phyloP scores from a whole-genome alignment of 2,113 vertebrate species.

The Brienomyrus brachyistius region DNA sequence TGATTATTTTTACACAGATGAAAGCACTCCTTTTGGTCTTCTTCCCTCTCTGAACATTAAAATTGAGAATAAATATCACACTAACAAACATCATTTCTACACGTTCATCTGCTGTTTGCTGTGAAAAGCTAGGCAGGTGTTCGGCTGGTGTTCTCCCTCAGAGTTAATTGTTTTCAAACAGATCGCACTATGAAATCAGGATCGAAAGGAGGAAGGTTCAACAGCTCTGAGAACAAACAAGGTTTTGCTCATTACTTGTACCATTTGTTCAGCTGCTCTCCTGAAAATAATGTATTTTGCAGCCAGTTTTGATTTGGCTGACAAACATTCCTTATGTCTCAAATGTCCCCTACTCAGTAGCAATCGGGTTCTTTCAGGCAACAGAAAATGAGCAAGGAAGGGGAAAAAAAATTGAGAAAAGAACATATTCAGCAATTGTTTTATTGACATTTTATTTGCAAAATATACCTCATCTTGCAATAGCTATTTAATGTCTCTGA shows the following conservation, averaged over 20 bases:
- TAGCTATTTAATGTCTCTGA: constrained; percentile 7
- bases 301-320: not conserved
- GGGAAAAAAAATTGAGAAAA: constrained; percentile 9
- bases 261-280: not conserved
- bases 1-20: not conserved
- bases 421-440: constrained; percentile 12
- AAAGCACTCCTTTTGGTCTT: not conserved
- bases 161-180: not conserved
- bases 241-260: not conserved
- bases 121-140: not conserved
- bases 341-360: not conserved
- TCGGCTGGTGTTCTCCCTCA: not conserved
- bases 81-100: not conserved
- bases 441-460: constrained; percentile 24
- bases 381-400: not conserved
- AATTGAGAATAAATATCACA: not conserved
- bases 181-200: not conserved
- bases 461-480: not conserved
- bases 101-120: not conserved
- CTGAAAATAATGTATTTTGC: not conserved
- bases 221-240: not conserved
- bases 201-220: not conserved
- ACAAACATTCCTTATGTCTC: not conserved
- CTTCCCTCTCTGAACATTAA: not conserved
- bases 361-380: not conserved